Evolutionary conservation across 2,888 invertebrate genomes (phyloP).

Genomic region (Stomorhina lunata): DNA sequence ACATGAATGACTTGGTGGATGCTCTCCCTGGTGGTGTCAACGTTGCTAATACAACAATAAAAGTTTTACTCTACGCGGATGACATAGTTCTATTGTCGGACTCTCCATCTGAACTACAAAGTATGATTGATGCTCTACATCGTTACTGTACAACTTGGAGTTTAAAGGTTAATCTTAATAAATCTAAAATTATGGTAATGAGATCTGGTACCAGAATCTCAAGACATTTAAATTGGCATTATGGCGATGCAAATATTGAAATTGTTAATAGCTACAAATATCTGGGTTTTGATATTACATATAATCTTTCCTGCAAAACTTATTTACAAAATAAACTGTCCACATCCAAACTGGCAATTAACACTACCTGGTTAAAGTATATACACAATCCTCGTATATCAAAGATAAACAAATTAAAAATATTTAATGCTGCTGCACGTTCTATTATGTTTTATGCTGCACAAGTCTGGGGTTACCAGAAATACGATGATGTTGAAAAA

Average conservation of each 20-base stretch:
- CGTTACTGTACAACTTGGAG: conserved; percentile 30
- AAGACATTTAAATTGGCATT: not conserved
- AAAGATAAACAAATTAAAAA: not conserved
- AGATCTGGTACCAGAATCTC: not conserved
- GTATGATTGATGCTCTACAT: conserved; percentile 35
- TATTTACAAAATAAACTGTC: not conserved
- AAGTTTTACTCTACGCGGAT: too few species aligned
- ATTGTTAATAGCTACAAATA: not conserved
- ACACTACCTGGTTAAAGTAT: too few species aligned
- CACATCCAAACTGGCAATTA: not conserved
- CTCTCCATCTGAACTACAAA: conserved; percentile 7
- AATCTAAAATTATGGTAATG: not conserved
- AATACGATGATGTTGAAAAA: not conserved
- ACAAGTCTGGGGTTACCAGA: not conserved
- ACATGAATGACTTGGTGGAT: too few species aligned
- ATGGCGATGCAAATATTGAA: not conserved
- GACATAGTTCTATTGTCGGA: conserved; percentile 14
- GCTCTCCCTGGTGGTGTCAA: too few species aligned
- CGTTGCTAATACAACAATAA: too few species aligned
- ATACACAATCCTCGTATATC: not conserved
- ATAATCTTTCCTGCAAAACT: not conserved
- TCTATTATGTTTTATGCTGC: not conserved
- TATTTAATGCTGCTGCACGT: not conserved
- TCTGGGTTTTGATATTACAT: not conserved
- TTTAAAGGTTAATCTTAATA: not conserved